Evolutionary conservation across 2,888 invertebrate species (phyloP), one percentile per base, ranked within the genome.

Genomic region (Drosophila quinaria): DNA sequence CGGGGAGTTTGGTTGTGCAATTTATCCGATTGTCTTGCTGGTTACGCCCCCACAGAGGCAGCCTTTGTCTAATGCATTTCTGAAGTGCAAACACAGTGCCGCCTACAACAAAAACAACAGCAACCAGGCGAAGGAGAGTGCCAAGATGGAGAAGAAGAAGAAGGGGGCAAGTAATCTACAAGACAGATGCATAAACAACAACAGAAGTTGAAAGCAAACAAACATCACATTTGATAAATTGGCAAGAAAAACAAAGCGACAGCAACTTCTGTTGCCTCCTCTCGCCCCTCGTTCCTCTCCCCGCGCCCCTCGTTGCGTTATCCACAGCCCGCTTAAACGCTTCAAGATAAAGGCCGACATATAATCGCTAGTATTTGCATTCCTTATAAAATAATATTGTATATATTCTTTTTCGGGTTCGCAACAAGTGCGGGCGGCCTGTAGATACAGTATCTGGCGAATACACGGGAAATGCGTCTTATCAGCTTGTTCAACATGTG

Each of bases 131-230:
- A 41, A 29, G 37, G 5, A 52, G 29, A 11, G 0, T 9, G 1
- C 19, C 3, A 47, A 11, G 31, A 5, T 17, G 10, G 19, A 31
- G 54, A 29, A 37, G 39, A 13, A 55, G 55, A n/a, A 10, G 42
- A 19, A 10, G 42, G 13, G 35, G 37, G 35, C 29, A 54, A 52
- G 56, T 65, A 70, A 86, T 82, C 86, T 61, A 44, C 54, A 69
- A 78, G 71, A 71, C 70, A 81, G 70, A 69, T 74, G 77, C 74
- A 76, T 60, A 77, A 81, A 74, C 79, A 85, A 72, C 44, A 73
- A 77, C 64, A 65, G 22, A 33, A 52, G 35, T 2, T 49, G 62
- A 55, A 39, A 70, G 52, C 47, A 78, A 78, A 65, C 66, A 70
- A 67, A 70, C 51, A 66, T 70, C 50, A 22, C 66, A 54, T 64